Conservation (phyloP, 2,113 vertebrate genomes). For the Podarcis muralis region DNA sequence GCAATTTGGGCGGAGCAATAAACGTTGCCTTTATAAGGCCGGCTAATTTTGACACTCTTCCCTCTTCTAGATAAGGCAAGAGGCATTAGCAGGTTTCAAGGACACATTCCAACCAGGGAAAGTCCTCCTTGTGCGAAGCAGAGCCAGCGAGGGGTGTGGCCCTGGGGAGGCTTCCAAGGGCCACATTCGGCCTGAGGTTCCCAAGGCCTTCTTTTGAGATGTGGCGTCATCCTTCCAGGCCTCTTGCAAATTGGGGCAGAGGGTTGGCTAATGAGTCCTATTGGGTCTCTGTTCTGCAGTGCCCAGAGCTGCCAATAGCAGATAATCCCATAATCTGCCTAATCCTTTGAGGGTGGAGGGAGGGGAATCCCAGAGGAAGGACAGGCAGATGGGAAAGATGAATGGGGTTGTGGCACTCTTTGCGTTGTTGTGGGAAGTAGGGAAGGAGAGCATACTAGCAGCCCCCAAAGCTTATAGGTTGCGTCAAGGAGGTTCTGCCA, state of each 20-base stretch:
- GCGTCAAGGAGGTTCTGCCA: no score
- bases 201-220: neutral
- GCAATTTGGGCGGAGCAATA: no score
- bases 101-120: no score
- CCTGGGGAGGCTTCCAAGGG: neutral
- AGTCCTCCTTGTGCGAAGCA: no score
- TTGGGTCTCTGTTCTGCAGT: neutral
- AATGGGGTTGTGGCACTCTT: neutral
- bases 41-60: no score
- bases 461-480: neutral
- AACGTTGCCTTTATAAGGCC: no score
- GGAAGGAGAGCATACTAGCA: neutral
- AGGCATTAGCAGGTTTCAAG: no score
- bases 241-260: neutral
- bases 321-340: slow-evolving; percentile 2
- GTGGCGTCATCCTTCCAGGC: neutral
- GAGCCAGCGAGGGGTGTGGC: neutral
- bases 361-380: neutral
- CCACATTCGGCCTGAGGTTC: neutral
- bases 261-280: neutral
- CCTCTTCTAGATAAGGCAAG: no score
- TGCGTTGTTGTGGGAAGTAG: neutral
- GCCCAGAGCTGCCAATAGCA: neutral
- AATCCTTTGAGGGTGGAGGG: slow-evolving; percentile 5
- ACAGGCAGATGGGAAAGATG: neutral